A percentile compares a stretch with the other conserved stretches of the same genome.
Conservation (phyloP, 2,113 vertebrate species). For the Tenrec ecaudatus region DNA sequence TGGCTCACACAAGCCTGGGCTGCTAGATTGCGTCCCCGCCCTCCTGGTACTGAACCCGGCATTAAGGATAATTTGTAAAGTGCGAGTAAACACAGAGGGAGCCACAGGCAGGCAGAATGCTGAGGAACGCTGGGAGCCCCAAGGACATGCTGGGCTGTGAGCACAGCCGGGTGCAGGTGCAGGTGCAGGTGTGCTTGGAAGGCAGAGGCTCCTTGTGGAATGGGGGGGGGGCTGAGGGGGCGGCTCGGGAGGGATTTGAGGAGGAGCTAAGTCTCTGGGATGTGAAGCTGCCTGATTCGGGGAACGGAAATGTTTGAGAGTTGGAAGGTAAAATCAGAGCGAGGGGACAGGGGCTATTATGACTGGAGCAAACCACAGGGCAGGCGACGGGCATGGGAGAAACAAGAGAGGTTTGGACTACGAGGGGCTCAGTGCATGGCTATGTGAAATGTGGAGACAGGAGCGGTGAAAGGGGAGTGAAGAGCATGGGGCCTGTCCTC, state of each 20-base stretch:
- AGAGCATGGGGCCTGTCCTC: background rate
- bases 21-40: background rate
- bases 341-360: too few relatives aligned
- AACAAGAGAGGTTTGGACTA: fast-evolving
- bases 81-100: background rate
- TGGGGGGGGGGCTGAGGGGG: too few relatives aligned
- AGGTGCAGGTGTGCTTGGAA: background rate
- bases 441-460: background rate
- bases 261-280: background rate
- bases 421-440: too few relatives aligned
- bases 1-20: too few relatives aligned
- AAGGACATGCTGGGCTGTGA: too few relatives aligned
- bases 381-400: too few relatives aligned
- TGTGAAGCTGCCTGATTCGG: background rate
- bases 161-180: too few relatives aligned
- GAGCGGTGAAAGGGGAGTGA: too few relatives aligned
- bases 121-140: background rate
- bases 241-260: background rate
- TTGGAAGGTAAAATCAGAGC: too few relatives aligned
- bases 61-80: fast-evolving
- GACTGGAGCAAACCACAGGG: too few relatives aligned
- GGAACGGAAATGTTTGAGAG: background rate
- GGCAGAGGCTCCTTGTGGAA: too few relatives aligned
- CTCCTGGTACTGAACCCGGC: background rate
- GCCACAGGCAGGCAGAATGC: fast-evolving